Percentiles rank a stretch among this genome's conserved stretches.
phyloP scores from a whole-genome alignment of 2,888 invertebrate genomes.

The Hydraecia micacea region DNA sequence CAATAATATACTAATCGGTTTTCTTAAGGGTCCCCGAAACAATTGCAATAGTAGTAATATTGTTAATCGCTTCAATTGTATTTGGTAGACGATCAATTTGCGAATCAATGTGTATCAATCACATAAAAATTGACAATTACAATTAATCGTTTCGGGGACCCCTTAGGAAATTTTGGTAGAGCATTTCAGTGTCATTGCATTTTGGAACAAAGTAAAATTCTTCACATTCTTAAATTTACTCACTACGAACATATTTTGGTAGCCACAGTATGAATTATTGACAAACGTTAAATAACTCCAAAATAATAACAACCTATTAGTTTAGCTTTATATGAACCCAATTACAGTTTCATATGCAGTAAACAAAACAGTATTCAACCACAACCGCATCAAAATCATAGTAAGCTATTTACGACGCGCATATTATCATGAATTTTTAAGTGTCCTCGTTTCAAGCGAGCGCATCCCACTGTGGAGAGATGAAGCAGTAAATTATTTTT shows the following conservation, averaged over 20 bases:
- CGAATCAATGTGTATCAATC: background rate
- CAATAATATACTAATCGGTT: too few species aligned
- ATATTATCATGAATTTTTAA: conserved; percentile 68
- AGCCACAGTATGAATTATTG: background rate
- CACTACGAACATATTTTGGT: background rate
- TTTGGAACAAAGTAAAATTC: background rate
- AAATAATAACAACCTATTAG: background rate
- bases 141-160: too few species aligned
- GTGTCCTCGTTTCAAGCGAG: conserved; percentile 61
- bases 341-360: conserved; percentile 31
- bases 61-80: background rate
- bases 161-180: too few species aligned
- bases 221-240: background rate
- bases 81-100: background rate
- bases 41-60: background rate
- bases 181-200: too few species aligned
- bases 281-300: background rate
- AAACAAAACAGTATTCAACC: conserved; percentile 45
- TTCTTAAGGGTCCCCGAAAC: background rate
- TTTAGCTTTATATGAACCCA: background rate
- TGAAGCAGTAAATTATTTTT: conserved; percentile 72
- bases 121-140: background rate
- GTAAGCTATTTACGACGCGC: conserved; percentile 63
- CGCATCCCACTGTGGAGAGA: conserved; percentile 56
- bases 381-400: conserved; percentile 52